Percentiles rank a stretch among this genome's conserved stretches.
Evolutionary conservation across 2,113 vertebrate genomes (phyloP).

Genomic region (Pleuronectes platessa): DNA sequence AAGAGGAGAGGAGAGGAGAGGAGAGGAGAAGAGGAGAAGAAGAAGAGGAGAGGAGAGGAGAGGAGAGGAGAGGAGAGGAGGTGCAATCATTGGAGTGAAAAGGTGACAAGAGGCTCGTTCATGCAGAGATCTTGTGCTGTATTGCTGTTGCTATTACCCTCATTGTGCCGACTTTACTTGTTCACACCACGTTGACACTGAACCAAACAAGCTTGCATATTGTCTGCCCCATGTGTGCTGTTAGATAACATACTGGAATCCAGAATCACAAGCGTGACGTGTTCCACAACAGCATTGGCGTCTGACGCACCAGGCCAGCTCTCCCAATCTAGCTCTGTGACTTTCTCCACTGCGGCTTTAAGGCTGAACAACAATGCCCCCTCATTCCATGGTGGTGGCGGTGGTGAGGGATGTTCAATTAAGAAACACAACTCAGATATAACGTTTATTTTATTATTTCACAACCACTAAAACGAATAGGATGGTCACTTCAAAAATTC

Average conservation of each 20-base stretch:
- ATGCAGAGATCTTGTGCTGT: neutral
- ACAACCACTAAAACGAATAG: neutral
- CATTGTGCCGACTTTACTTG: neutral
- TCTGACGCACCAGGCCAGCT: neutral
- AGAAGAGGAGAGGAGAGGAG: no score
- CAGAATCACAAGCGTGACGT: no score
- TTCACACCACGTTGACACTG: neutral
- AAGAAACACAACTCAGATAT: neutral
- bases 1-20: no score
- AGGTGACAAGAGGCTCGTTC: neutral
- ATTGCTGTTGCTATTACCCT: neutral
- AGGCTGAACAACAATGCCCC: neutral
- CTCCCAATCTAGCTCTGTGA: neutral
- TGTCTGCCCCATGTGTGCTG: no score
- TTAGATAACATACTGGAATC: no score
- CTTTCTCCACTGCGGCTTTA: neutral
- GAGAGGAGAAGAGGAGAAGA: no score
- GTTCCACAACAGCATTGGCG: no score
- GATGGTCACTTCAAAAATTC: no score
- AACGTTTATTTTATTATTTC: neutral
- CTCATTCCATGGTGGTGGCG: neutral
- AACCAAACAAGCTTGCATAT: neutral
- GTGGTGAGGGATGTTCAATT: neutral
- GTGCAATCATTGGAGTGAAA: no score
- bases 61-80: no score